Base-by-base conservation (phyloP, 2,888 invertebrate genomes). In the Diadromus collaris region DNA sequence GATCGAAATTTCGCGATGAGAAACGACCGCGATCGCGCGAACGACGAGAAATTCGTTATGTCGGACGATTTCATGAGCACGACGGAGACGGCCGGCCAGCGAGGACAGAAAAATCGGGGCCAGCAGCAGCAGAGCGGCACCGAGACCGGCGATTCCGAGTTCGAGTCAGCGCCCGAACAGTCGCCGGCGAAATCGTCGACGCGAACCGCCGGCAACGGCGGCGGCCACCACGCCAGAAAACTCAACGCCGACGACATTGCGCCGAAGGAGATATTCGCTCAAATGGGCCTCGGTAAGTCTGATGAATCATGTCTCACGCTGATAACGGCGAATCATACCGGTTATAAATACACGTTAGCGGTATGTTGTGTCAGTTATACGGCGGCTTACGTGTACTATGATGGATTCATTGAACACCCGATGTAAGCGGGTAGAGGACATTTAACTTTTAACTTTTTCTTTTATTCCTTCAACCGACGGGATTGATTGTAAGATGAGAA, bases 281-380 rank as follows among this genome's bases (percentile, higher is more conserved):
- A 94, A 90, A 94, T 95, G 93, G 95, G 95, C 85, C 91, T 95
- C 68, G 95, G 95, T 95, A 88, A 94, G 94, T 93, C 46, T 16
- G 38, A 38, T 38, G 38, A 38, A 13, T 38, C 38, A 38, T 38
- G 10, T 38, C 38, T 10, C 38, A 38, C 38, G 38, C 10, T 16
- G 16, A 16, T 16, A 38, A 34, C 34, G 10, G 2, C 38, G 13
- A 38, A 4, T n/a, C 3, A 4, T 38, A 13, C 13, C 13, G 4
- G 38, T 10, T 21, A 60, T 60, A 34, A 19, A 58, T 19, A 58
- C 32, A 58, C 6, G 9, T 54, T 24, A n/a, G 10, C 7, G 54
- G 6, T 32, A 9, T 24, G 10, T 4, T 9, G 34, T 34, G 10
- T 34, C 4, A 16, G 38, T 16, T 10, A 38, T 16, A 38, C 38